A percentile compares a stretch with the other conserved stretches of the same genome.
Conservation (phyloP, 2,797 vertebrate genomes). For the Jordanella pulchra region DNA sequence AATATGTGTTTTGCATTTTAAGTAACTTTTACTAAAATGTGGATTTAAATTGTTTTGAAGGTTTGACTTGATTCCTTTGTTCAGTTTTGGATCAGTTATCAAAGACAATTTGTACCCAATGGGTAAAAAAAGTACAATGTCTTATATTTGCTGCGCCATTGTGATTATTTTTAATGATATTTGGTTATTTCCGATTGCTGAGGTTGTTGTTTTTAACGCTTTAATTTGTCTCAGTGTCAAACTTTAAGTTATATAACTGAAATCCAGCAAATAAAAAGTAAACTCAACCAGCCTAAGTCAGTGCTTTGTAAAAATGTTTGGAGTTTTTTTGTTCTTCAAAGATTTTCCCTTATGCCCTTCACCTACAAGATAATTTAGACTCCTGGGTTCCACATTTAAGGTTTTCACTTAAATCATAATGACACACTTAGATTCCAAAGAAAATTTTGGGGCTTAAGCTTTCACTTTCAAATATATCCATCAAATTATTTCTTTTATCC, state of each 20-base stretch:
- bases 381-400: neutral
- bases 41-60: neutral
- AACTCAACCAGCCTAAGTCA: neutral
- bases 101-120: neutral
- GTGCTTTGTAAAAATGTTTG: neutral
- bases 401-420: neutral
- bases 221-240: neutral
- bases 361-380: neutral
- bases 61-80: neutral
- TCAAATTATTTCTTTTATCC: too few species aligned
- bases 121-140: neutral
- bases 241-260: neutral
- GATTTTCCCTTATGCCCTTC: neutral
- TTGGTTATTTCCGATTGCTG: neutral
- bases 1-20: constrained; percentile 1
- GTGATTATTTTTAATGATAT: neutral
- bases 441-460: neutral
- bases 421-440: neutral
- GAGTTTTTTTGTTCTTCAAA: neutral
- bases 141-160: neutral
- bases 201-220: neutral
- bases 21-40: neutral
- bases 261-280: neutral
- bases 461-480: neutral
- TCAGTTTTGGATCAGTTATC: neutral